phyloP scores from a whole-genome alignment of 2,888 invertebrate species.

The Drosophila monieri region DNA sequence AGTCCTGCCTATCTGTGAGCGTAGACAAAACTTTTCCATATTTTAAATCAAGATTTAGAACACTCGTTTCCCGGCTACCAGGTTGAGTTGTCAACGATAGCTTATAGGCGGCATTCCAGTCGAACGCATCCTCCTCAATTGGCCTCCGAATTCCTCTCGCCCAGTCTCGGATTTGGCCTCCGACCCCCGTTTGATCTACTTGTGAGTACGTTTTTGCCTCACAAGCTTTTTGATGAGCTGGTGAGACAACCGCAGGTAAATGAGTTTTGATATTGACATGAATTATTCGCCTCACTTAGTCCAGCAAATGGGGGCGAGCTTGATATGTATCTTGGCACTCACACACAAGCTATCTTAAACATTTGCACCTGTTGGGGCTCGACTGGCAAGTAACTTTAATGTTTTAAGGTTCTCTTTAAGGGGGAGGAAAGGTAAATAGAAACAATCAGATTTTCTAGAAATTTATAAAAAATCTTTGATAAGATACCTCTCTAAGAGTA shows the following conservation, averaged over 20 bases:
- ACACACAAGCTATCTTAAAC: slow-evolving; percentile 12
- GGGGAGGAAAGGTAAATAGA: background rate
- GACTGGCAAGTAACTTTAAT: slow-evolving; percentile 45
- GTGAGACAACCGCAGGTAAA: slow-evolving; percentile 70
- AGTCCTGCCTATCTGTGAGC: slow-evolving; percentile 32
- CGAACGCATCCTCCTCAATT: slow-evolving; percentile 41
- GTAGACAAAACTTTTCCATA: slow-evolving; percentile 56
- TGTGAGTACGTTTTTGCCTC: slow-evolving; percentile 53
- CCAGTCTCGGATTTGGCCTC: background rate
- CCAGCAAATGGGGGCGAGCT: slow-evolving; percentile 55
- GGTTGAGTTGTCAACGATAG: slow-evolving; percentile 50
- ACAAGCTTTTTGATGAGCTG: slow-evolving; percentile 38
- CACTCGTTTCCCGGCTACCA: slow-evolving; percentile 21
- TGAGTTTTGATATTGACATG: slow-evolving; percentile 74
- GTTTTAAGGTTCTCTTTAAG: slow-evolving; percentile 51
- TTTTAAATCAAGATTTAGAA: slow-evolving; percentile 44
- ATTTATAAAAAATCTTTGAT: no score
- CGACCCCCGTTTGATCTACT: slow-evolving; percentile 43
- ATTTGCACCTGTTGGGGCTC: slow-evolving; percentile 15
- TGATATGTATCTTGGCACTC: slow-evolving; percentile 31
- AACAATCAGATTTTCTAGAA: background rate
- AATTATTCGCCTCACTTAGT: slow-evolving; percentile 67
- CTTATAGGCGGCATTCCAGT: slow-evolving; percentile 62
- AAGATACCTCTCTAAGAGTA: no score
- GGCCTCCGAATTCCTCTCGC: slow-evolving; percentile 29